These are phyloP conservation scores for Periophthalmus modestus DNA, from an alignment of 2,113 vertebrate genomes.

Conservation along the genomic window DNA sequence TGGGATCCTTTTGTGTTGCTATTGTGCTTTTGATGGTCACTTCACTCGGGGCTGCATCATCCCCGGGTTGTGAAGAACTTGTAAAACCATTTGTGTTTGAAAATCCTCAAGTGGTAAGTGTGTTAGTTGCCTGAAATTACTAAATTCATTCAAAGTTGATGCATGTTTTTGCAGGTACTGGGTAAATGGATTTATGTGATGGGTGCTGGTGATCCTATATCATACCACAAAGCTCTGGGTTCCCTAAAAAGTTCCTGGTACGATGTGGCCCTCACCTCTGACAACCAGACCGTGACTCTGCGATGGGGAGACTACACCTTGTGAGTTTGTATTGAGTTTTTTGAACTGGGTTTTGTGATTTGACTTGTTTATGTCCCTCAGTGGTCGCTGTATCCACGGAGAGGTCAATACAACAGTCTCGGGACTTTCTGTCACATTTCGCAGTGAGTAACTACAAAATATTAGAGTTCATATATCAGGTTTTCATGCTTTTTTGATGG, in stretches of 20 bases:
- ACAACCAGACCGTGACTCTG: conserved; percentile 47
- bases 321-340: conserved; percentile 52
- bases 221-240: conserved; percentile 66
- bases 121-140: neutral
- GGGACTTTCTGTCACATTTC: conserved; percentile 58
- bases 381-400: conserved; percentile 59
- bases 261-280: conserved; percentile 50
- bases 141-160: neutral
- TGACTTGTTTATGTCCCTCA: conserved; percentile 31
- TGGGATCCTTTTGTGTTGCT: conserved; percentile 42
- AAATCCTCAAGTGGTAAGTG: conserved; percentile 54
- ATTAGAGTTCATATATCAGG: too few species aligned
- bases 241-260: conserved; percentile 73
- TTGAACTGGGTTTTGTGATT: neutral
- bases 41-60: conserved; percentile 42
- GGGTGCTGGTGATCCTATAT: conserved; percentile 65
- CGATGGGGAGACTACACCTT: conserved; percentile 68
- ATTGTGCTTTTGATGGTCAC: conserved; percentile 47
- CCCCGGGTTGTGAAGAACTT: conserved; percentile 64
- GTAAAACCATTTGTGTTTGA: conserved; percentile 60
- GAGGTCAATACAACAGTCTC: conserved; percentile 65
- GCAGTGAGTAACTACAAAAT: conserved; percentile 54
- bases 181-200: conserved; percentile 74
- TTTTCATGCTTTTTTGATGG: too few species aligned
- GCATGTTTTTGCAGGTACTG: conserved; percentile 49